Evolutionary conservation across 1,140 invertebrate genomes (phyloP).

Genomic region (Heliconius hewitsoni): DNA sequence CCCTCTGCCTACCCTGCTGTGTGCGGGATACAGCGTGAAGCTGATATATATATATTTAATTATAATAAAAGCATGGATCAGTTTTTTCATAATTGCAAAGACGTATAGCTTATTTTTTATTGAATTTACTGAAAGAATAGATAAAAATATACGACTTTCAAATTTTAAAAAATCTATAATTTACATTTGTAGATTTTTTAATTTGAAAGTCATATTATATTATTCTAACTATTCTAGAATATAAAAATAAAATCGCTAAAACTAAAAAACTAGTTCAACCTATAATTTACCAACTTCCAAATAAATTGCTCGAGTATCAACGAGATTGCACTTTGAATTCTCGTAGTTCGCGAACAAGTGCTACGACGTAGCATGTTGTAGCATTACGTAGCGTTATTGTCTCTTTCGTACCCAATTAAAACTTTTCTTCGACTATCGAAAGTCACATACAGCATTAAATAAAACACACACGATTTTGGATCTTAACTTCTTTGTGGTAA

Average conservation of each 20-base stretch:
- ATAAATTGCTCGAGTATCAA: constrained; percentile 7
- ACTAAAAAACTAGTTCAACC: background rate
- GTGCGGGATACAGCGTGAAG: too few relatives aligned
- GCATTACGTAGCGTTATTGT: constrained; percentile 26
- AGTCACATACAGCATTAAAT: constrained; percentile 20
- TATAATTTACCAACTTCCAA: constrained; percentile 13
- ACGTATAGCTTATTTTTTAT: too few relatives aligned
- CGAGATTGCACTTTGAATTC: constrained; percentile 17
- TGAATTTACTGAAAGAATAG: too few relatives aligned
- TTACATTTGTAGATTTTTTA: too few relatives aligned
- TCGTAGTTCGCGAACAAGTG: constrained; percentile 29
- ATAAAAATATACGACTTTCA: too few relatives aligned
- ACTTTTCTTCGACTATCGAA: constrained; percentile 29
- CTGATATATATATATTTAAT: too few relatives aligned
- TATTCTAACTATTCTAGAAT: background rate
- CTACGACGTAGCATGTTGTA: constrained; percentile 27
- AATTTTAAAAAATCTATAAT: too few relatives aligned
- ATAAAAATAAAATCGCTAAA: background rate
- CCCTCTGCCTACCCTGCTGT: too few relatives aligned
- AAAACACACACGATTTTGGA: background rate
- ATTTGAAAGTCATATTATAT: too few relatives aligned
- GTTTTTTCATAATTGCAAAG: too few relatives aligned
- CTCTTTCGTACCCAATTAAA: constrained; percentile 36
- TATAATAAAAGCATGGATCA: too few relatives aligned
- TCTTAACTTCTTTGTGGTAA: constrained; percentile 1